phyloP scores from a whole-genome alignment of 30 jellyfish, hydroid and myxozoan species.

The Euphysa ruthae region DNA sequence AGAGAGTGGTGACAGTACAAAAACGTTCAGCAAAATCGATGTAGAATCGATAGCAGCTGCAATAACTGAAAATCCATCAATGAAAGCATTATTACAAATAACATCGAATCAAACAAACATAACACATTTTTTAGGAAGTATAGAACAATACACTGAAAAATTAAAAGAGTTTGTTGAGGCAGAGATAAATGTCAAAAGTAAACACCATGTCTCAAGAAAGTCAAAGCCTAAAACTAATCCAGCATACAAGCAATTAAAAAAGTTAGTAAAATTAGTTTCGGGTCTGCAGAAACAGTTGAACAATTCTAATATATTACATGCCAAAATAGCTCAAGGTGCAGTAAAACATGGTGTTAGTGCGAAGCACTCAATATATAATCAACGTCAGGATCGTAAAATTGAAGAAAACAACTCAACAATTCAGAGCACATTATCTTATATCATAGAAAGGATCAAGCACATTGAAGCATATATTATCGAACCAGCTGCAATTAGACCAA shows the following conservation, averaged over 20 bases:
- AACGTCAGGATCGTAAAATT: no score
- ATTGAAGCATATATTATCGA: not conserved
- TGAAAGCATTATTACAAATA: not conserved
- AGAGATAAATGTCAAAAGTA: not conserved
- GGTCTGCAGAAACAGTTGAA: not conserved
- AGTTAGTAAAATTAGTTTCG: not conserved
- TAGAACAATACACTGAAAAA: not conserved
- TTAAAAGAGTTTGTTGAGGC: not conserved
- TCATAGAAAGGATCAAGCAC: not conserved
- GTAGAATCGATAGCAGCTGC: no score
- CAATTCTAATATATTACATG: not conserved
- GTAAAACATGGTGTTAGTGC: no score
- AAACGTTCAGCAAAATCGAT: no score
- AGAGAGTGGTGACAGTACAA: no score
- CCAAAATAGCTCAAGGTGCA: no score
- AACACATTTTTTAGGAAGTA: not conserved
- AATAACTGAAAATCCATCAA: slow-evolving; percentile 4
- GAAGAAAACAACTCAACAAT: no score
- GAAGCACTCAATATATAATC: no score
- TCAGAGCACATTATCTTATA: not conserved
- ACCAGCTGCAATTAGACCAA: not conserved
- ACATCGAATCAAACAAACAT: slow-evolving; percentile 7
- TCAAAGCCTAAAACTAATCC: not conserved
- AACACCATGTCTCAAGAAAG: not conserved
- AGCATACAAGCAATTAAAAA: not conserved